phyloP scores from a whole-genome alignment of 1,140 invertebrate species.

The Tachypleus tridentatus region DNA sequence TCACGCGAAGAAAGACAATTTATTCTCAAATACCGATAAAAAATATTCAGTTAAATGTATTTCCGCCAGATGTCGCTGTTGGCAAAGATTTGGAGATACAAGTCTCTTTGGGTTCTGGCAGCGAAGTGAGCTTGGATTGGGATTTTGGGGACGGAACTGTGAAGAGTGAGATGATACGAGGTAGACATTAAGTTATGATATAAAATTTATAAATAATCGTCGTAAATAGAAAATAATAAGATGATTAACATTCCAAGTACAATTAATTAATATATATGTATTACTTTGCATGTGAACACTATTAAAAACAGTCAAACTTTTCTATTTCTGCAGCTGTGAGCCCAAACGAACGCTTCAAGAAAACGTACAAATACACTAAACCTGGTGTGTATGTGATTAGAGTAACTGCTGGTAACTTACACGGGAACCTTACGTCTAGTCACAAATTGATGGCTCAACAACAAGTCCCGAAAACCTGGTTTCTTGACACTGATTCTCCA shows the following conservation, averaged over 20 bases:
- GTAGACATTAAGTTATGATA: slow-evolving; percentile 7
- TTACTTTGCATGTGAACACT: not conserved
- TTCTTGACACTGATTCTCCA: slow-evolving; percentile 23
- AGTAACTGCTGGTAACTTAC: slow-evolving; percentile 24
- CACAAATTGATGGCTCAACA: slow-evolving; percentile 23
- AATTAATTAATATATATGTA: not conserved
- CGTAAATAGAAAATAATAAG: no score
- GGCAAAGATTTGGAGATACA: slow-evolving; percentile 22
- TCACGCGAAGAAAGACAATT: slow-evolving; percentile 15
- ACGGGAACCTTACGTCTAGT: slow-evolving; percentile 20
- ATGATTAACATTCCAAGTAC: not conserved
- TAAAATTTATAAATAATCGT: no score
- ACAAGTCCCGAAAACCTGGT: slow-evolving; percentile 24
- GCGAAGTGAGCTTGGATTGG: slow-evolving; percentile 24
- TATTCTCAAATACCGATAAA: slow-evolving; percentile 21
- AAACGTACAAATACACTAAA: slow-evolving; percentile 15
- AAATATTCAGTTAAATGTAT: slow-evolving; percentile 21
- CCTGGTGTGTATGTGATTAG: slow-evolving; percentile 24
- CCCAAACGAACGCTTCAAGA: not conserved
- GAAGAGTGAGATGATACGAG: slow-evolving; percentile 21
- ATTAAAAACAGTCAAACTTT: not conserved
- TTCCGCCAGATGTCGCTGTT: slow-evolving; percentile 21
- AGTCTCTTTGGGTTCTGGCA: slow-evolving; percentile 23
- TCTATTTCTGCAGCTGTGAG: not conserved
- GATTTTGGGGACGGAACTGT: slow-evolving; percentile 26